Percentiles rank a stretch among this genome's conserved stretches.
Conservation (phyloP, 2,113 vertebrate genomes). For the Percopsis transmontana region DNA sequence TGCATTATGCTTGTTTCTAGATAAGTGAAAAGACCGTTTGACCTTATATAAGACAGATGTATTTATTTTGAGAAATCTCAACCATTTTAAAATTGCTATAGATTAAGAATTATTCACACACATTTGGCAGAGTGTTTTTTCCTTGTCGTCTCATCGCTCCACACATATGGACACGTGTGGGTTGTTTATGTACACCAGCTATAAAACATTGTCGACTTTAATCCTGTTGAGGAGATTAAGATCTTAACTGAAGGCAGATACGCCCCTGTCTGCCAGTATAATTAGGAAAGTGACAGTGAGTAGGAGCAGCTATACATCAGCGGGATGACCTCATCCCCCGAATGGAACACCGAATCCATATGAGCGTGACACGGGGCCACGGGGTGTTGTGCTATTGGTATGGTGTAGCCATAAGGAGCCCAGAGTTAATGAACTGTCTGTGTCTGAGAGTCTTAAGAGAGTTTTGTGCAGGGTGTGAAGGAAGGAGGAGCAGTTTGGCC, state of each 20-base stretch:
- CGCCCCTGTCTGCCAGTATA: conserved; percentile 55
- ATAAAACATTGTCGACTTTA: conserved; percentile 44
- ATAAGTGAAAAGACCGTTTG: too few species aligned
- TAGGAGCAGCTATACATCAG: conserved; percentile 49
- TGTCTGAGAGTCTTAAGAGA: conserved; percentile 42
- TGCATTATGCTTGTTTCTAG: too few species aligned
- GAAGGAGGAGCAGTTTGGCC: conserved; percentile 46
- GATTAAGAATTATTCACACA: too few species aligned
- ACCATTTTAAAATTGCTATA: too few species aligned
- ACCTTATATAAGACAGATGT: too few species aligned
- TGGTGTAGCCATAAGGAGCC: conserved; percentile 39
- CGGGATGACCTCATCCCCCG: conserved; percentile 67
- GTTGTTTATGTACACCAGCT: conserved; percentile 50
- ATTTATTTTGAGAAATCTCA: too few species aligned
- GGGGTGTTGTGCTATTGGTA: conserved; percentile 32
- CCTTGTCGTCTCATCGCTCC: too few species aligned
- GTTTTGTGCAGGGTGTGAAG: conserved; percentile 42
- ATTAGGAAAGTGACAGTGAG: conserved; percentile 69
- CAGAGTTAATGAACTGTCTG: conserved; percentile 48
- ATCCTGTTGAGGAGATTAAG: conserved; percentile 64
- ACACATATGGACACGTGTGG: conserved; percentile 44
- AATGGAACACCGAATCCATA: conserved; percentile 46
- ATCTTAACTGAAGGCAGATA: conserved; percentile 48
- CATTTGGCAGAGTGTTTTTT: too few species aligned
- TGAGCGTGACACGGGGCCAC: conserved; percentile 30